A percentile compares a stretch with the other conserved stretches of the same genome.
Evolutionary conservation across 2,797 vertebrate genomes (phyloP).

Genomic region (Pampus argenteus): DNA sequence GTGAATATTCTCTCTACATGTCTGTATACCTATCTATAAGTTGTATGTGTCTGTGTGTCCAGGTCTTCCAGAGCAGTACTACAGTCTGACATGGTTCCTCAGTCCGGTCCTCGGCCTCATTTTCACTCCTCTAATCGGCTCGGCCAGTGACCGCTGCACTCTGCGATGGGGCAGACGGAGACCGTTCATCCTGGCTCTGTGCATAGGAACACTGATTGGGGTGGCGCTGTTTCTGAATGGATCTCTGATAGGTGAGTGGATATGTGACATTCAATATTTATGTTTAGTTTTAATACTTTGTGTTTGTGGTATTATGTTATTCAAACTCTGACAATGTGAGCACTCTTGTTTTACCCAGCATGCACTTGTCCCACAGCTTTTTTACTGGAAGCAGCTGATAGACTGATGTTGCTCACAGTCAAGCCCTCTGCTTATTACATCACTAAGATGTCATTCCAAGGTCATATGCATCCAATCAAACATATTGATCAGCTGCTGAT

Average conservation of each 20-base stretch:
- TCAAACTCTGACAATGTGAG: not conserved
- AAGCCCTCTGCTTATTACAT: constrained; percentile 23
- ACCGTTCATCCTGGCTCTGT: constrained; percentile 95
- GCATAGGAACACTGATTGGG: constrained; percentile 92
- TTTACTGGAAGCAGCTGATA: constrained; percentile 1
- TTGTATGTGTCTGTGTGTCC: constrained; percentile 25
- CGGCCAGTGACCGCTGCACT: constrained; percentile 96
- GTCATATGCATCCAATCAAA: constrained; percentile 49
- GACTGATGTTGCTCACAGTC: not conserved
- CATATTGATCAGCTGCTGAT: constrained; percentile 49
- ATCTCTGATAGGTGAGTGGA: constrained; percentile 90
- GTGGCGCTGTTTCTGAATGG: constrained; percentile 97
- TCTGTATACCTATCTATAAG: not conserved
- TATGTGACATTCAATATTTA: not conserved
- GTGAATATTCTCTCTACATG: not conserved
- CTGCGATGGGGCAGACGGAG: constrained; percentile 95
- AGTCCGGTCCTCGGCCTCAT: constrained; percentile 96
- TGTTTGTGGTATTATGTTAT: too few species aligned
- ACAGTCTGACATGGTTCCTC: constrained; percentile 99
- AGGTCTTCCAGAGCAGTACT: constrained; percentile 99
- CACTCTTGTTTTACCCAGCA: constrained; percentile 17
- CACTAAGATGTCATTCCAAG: constrained; percentile 45
- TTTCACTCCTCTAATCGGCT: constrained; percentile 96
- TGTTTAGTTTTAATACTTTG: too few species aligned
- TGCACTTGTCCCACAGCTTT: constrained; percentile 27